phyloP scores from a whole-genome alignment of 2,797 vertebrate genomes.

The Etheostoma nigrum region DNA sequence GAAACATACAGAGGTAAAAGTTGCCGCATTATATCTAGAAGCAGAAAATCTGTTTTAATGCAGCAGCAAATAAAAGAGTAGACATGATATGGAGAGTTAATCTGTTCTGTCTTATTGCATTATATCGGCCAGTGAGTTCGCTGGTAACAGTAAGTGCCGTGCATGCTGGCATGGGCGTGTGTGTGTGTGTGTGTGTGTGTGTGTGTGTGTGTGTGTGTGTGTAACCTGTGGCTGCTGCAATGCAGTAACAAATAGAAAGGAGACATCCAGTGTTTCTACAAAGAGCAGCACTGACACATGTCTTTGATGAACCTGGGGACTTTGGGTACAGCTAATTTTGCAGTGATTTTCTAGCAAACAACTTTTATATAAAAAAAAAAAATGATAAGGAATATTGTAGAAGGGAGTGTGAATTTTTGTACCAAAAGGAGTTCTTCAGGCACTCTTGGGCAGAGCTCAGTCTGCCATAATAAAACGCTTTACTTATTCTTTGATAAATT shows the following conservation, averaged over 20 bases:
- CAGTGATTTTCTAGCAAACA: not conserved
- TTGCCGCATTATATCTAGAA: slow-evolving; percentile 38
- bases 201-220: slow-evolving; percentile 25
- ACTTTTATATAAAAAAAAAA: not conserved
- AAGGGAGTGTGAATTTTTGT: no score
- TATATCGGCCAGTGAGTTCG: not conserved
- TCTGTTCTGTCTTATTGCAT: slow-evolving; percentile 6
- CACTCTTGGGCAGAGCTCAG: no score
- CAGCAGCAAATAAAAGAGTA: slow-evolving; percentile 6
- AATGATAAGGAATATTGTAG: not conserved
- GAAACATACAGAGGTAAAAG: slow-evolving; percentile 16
- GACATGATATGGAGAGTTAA: slow-evolving; percentile 12
- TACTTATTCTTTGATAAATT: no score
- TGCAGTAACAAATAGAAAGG: slow-evolving; percentile 65
- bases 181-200: slow-evolving; percentile 25
- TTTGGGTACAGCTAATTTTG: not conserved
- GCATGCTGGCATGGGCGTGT: slow-evolving; percentile 19
- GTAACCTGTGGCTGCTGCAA: slow-evolving; percentile 75
- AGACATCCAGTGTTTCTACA: slow-evolving; percentile 26
- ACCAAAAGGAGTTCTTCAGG: no score
- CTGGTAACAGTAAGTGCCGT: slow-evolving; percentile 9
- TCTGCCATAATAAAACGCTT: no score
- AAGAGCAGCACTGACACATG: slow-evolving; percentile 13
- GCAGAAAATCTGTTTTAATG: slow-evolving; percentile 34
- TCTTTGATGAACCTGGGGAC: not conserved